A percentile compares a stretch with the other conserved stretches of the same genome.
Conservation (phyloP, 2,888 invertebrate genomes). For the Drosophila ustulata region DNA sequence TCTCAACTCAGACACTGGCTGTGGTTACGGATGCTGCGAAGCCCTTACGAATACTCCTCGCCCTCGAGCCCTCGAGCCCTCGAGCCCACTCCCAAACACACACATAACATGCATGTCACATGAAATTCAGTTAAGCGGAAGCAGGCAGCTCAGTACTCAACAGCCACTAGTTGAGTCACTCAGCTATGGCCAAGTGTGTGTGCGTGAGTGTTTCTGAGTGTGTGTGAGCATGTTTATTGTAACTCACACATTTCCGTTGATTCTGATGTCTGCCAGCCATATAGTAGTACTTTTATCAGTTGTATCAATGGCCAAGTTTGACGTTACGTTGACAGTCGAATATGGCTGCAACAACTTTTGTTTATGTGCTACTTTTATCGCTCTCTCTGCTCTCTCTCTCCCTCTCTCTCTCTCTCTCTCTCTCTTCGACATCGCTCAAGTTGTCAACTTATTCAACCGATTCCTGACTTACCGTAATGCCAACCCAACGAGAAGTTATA, state of each 20-base stretch:
- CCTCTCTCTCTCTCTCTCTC: neutral
- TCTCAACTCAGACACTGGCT: constrained; percentile 52
- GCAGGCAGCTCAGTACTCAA: constrained; percentile 58
- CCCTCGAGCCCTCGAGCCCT: neutral
- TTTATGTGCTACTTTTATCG: constrained; percentile 35
- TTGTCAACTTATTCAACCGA: constrained; percentile 13
- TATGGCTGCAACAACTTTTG: constrained; percentile 62
- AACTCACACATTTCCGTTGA: constrained; percentile 68
- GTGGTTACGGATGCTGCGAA: constrained; percentile 57
- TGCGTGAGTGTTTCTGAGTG: constrained; percentile 22
- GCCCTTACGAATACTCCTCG: constrained; percentile 29
- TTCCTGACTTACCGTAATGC: neutral
- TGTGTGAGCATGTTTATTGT: constrained; percentile 46
- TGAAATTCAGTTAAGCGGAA: constrained; percentile 61
- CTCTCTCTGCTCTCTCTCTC: neutral
- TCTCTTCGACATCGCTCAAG: constrained; percentile 7
- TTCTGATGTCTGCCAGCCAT: constrained; percentile 33
- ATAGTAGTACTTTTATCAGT: constrained; percentile 62
- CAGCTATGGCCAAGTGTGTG: constrained; percentile 23
- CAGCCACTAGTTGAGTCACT: constrained; percentile 58
- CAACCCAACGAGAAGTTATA: neutral
- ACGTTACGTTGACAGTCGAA: constrained; percentile 53
- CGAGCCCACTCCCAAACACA: constrained; percentile 10
- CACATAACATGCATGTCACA: constrained; percentile 14
- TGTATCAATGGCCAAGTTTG: constrained; percentile 71